A percentile compares a stretch with the other conserved stretches of the same genome.
Conservation (phyloP, 2,888 invertebrate genomes). For the Xestobium rufovillosum region DNA sequence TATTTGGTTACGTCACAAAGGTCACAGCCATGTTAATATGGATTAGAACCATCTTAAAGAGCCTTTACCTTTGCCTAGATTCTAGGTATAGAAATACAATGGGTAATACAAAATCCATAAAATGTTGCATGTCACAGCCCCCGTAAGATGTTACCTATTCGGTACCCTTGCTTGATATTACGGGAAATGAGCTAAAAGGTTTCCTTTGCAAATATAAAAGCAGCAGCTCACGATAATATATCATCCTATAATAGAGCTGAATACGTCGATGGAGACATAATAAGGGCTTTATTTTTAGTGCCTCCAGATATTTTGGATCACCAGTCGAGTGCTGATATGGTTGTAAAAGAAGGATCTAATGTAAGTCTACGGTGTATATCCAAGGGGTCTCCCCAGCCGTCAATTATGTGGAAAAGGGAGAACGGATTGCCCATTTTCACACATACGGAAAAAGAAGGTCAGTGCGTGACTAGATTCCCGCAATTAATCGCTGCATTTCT, state of each 20-base stretch:
- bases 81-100: too few species aligned
- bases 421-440: conserved; percentile 63
- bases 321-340: conserved; percentile 76
- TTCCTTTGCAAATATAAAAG: conserved; percentile 1
- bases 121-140: too few species aligned
- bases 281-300: conserved; percentile 47
- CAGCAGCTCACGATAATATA: not conserved
- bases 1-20: too few species aligned
- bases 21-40: too few species aligned
- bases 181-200: conserved; percentile 1
- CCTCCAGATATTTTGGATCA: conserved; percentile 81
- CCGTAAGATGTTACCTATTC: too few species aligned
- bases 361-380: conserved; percentile 79
- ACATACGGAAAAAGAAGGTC: conserved; percentile 59
- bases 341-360: conserved; percentile 75
- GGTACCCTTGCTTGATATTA: too few species aligned
- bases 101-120: too few species aligned
- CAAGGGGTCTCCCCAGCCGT: conserved; percentile 80
- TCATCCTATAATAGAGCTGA: not conserved
- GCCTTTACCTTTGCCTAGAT: too few species aligned
- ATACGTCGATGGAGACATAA: not conserved
- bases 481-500: not conserved
- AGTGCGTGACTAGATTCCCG: too few species aligned
- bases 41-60: too few species aligned
- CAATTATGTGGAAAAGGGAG: conserved; percentile 79